Base-by-base conservation (phyloP, 2,797 vertebrate genomes). In the Micropoecilia bifurca region DNA sequence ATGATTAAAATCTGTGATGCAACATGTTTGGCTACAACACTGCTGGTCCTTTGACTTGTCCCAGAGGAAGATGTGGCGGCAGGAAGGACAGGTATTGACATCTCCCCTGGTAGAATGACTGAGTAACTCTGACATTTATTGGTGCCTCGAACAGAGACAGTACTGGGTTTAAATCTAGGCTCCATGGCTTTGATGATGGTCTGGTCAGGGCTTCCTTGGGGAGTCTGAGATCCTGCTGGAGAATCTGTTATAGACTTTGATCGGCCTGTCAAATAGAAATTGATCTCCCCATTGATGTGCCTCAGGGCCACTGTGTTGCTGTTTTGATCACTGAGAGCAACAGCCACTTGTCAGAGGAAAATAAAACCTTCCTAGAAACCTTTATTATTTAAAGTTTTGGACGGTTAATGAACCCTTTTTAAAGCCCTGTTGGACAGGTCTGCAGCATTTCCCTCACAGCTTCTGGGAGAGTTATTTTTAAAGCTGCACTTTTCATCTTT, bases 181-280 rank as follows among this genome's bases (percentile, higher is more conserved):
- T 97, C 97, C 95, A 99, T 93, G 68, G 96, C 91, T 0, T 95
- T 97, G 74, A 92, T 89, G 75, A 99, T 99, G 47, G 93, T 87
- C 0, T 30, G 77, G 61, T 96, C 96, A 0, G 97, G 97, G 39
- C 80, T 96, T 4, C 98, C 98, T 0, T 96, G 92, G 16, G 95
- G 92, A 80, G 43, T 99, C 97, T 0, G 97, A 96, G 95, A 77
- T 94, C 96, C 77, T 98, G 92, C 13, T 96, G 97, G 47, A 99
- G 94, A 0, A 71, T 71, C 68, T 71, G n/a, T 71, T 46, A 45
- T 28, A 28, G 41, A 71, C 97, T 99, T 89, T 98, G 99, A 89
- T 99, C 99, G 12, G 97, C 99, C 99, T 98, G 99, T 75, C 98
- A 97, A 66, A 99, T 97, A 48, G 99, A 78, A 0, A 99, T 96